Conservation (phyloP, 2,797 vertebrate species). For the Luscinia luscinia region DNA sequence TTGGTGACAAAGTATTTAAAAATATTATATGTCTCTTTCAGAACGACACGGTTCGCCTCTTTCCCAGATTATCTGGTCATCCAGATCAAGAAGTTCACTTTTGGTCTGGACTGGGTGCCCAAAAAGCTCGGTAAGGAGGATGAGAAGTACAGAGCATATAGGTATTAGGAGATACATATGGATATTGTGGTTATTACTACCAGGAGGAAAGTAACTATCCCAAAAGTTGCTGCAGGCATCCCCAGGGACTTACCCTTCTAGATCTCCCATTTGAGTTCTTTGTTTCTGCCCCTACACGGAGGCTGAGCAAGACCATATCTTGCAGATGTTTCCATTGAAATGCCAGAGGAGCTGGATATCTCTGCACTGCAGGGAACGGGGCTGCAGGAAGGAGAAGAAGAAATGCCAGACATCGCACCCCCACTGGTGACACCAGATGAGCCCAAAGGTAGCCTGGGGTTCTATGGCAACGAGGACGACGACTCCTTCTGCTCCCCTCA, state of each 20-base stretch:
- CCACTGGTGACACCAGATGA: conserved; percentile 98
- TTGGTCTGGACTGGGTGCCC: conserved; percentile 98
- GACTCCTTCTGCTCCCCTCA: conserved; percentile 99
- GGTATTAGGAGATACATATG: neutral
- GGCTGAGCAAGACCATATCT: neutral
- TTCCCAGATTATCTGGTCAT: conserved; percentile 98
- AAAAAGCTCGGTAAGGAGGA: conserved; percentile 93
- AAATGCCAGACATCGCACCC: conserved; percentile 96
- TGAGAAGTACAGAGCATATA: neutral
- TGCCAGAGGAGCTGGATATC: conserved; percentile 95
- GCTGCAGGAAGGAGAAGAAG: conserved; percentile 95
- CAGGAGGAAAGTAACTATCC: neutral
- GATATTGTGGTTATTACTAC: neutral
- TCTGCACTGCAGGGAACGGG: conserved; percentile 88
- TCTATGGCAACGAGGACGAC: conserved; percentile 99
- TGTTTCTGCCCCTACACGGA: neutral
- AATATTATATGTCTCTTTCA: conserved; percentile 59
- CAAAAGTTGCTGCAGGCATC: neutral
- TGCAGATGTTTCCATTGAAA: conserved; percentile 96
- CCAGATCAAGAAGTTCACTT: conserved; percentile 99
- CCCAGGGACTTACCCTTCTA: neutral
- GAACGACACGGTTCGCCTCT: conserved; percentile 97
- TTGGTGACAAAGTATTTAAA: neutral
- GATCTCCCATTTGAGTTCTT: neutral
- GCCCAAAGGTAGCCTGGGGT: conserved; percentile 99